Evolutionary conservation across 2,113 vertebrate species (phyloP), one percentile per base, ranked within the genome.

Genomic region (Campylomormyrus tamandua): DNA sequence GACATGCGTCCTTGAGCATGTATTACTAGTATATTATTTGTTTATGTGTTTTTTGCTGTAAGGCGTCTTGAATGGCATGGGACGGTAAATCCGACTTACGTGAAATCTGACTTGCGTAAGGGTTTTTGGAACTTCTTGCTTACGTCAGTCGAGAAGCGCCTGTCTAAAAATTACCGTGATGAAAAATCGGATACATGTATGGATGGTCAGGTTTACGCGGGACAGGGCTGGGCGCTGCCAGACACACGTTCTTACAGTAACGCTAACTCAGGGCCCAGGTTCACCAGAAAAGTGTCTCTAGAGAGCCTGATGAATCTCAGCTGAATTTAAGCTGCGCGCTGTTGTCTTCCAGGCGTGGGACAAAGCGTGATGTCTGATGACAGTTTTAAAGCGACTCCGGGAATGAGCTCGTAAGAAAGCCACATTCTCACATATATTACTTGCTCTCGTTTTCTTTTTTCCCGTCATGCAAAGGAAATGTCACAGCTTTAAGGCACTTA

Each of bases 401-500:
- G 39, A 84, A 48, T 84, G 45, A 48, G 24, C 83, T 48, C 21
- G 24, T 48, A 42, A 84, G 83, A 46, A 46, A 84, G 45, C 9
- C 39, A 24, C 83, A 84, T n/a, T 84, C 17, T 84, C 46, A 84
- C 83, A 84, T 48, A 46, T 84, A 24, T 48, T 48, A 48, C 83
- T 45, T 84, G 39, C 83, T 84, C 24, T n/a, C 39, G 1, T 31
- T 70, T 27, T 27, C 3, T 70, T 10, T 66, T 31, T 66, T 70
- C 13, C 24, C 27, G 0, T 80, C 31, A 48, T 48, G 21, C 83
- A 84, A 48, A 84, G 83, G 7, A 84, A 48, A 48, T 84, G 83
- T 84, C 83, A n/a, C 46, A 21, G 83, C 83, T 84, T 21, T n/a
- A 84, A 84, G 83, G 83, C 83, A 84, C 45, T 48, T 84, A 46